These are phyloP conservation scores for Hyalella azteca DNA, from an alignment of 2,888 invertebrate genomes.

Conservation along the genomic window DNA sequence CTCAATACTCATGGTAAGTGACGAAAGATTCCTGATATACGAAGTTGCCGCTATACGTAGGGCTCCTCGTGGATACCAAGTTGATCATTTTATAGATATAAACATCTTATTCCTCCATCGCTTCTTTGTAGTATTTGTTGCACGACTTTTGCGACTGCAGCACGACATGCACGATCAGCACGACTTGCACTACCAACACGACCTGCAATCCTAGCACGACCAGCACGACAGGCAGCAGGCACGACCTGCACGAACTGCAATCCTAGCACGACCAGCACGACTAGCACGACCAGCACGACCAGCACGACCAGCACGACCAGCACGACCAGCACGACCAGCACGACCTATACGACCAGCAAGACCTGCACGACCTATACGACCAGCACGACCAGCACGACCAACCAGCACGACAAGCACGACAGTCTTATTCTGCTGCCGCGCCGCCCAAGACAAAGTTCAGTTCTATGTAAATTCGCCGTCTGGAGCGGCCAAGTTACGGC, in stretches of 20 bases:
- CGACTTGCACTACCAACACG: neutral
- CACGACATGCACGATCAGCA: neutral
- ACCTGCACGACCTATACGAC: neutral
- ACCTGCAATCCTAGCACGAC: neutral
- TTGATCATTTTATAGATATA: no score
- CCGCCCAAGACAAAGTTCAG: conserved; percentile 26
- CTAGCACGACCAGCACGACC: neutral
- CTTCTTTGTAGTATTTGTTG: no score
- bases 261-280: neutral
- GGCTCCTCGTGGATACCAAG: no score
- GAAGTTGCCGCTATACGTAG: no score
- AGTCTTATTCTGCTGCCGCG: conserved; percentile 2
- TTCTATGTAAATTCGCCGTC: conserved; percentile 32
- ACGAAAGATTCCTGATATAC: no score
- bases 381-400: neutral
- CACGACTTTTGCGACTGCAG: neutral
- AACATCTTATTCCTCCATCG: no score
- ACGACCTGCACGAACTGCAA: neutral
- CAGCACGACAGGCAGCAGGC: neutral
- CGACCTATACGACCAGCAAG: neutral
- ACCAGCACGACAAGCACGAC: no score
- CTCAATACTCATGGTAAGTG: no score
- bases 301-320: neutral
- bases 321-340: neutral
- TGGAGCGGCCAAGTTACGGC: conserved; percentile 32